Evolutionary conservation across 2,113 vertebrate species (phyloP).

Genomic region (Glaucomys volans): DNA sequence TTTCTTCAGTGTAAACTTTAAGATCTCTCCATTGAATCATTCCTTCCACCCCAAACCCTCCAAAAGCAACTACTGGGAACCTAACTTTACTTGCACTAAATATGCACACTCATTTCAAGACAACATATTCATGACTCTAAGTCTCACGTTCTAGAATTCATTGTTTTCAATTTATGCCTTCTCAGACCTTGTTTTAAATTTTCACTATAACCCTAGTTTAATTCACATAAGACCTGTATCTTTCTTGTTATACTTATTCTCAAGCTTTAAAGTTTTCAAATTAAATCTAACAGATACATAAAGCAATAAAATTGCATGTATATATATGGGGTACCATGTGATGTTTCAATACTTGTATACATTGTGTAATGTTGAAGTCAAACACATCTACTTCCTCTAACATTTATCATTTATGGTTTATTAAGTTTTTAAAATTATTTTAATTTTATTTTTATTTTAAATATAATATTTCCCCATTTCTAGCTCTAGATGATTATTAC

Average conservation of each 20-base stretch:
- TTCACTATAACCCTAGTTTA: not conserved
- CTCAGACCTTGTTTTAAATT: conserved; percentile 22
- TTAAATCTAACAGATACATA: not conserved
- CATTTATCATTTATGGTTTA: not conserved
- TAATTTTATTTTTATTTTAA: conserved; percentile 1
- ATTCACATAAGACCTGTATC: not conserved
- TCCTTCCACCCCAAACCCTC: not conserved
- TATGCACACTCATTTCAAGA: not conserved
- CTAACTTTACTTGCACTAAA: not conserved
- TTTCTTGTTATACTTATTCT: conserved; percentile 47
- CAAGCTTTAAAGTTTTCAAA: not conserved
- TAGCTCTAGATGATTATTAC: not conserved
- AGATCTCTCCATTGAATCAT: not conserved
- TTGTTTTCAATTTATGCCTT: not conserved
- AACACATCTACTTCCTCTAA: not conserved
- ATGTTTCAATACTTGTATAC: not conserved
- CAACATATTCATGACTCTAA: not conserved
- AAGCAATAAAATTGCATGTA: not conserved
- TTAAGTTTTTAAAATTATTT: not conserved
- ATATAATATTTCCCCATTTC: not conserved
- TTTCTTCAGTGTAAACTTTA: not conserved
- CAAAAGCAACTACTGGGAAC: not conserved
- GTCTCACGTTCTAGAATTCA: not conserved
- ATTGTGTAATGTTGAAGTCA: not conserved
- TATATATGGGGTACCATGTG: not conserved